Evolutionary conservation across 1,140 invertebrate genomes (phyloP).

Genomic region (Arctopsyche grandis): DNA sequence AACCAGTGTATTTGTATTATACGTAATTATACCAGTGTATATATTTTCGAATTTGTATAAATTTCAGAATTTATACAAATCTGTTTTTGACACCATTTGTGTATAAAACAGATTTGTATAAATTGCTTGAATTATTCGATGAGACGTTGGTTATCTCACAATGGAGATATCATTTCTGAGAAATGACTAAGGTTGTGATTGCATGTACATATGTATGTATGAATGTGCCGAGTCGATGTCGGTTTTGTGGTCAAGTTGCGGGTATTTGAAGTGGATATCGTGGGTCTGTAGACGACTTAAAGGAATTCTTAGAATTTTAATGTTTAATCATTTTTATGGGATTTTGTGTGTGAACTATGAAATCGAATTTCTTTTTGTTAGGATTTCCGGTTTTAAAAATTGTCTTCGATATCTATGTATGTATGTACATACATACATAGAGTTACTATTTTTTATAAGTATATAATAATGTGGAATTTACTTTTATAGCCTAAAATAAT

Average conservation of each 20-base stretch:
- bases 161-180: neutral
- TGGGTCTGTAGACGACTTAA: neutral
- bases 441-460: too few species aligned
- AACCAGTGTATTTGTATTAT: too few species aligned
- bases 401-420: neutral
- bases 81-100: too few species aligned
- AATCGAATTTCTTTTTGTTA: neutral
- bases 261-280: neutral
- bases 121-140: neutral
- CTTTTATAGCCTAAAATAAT: too few species aligned
- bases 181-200: neutral
- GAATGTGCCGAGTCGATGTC: neutral
- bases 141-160: neutral
- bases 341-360: neutral
- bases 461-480: too few species aligned
- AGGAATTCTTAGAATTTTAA: constrained; percentile 1
- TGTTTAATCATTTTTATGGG: neutral
- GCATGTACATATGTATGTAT: neutral
- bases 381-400: constrained; percentile 13
- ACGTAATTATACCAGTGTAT: too few species aligned
- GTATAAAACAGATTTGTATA: too few species aligned
- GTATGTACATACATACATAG: too few species aligned
- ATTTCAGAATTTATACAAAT: too few species aligned
- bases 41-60: too few species aligned
- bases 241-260: constrained; percentile 15